phyloP scores from a whole-genome alignment of 2,797 vertebrate species.

The Thalassophryne amazonica region DNA sequence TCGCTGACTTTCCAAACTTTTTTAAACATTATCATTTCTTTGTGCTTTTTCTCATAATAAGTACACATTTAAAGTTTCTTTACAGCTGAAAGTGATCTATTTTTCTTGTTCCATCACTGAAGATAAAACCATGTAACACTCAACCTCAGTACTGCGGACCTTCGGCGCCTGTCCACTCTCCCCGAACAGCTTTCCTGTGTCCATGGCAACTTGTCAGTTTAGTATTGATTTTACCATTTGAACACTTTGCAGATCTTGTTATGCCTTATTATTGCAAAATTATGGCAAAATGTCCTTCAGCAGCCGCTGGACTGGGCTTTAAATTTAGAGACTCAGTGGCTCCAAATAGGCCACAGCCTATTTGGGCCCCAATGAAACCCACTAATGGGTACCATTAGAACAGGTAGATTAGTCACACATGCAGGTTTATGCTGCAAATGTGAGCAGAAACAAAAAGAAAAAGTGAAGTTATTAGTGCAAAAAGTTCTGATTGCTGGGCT shows the following conservation, averaged over 20 bases:
- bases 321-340: slow-evolving; percentile 17
- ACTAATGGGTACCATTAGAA: slow-evolving; percentile 64
- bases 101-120: slow-evolving; percentile 29
- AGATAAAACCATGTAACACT: slow-evolving; percentile 27
- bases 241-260: slow-evolving; percentile 71
- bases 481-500: neutral
- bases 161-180: slow-evolving; percentile 30
- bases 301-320: slow-evolving; percentile 45
- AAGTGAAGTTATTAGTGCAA: neutral
- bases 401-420: slow-evolving; percentile 50
- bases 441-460: neutral
- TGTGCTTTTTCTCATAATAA: neutral
- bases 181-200: slow-evolving; percentile 34
- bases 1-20: too few relatives aligned
- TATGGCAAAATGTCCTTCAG: slow-evolving; percentile 54
- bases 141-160: slow-evolving; percentile 25
- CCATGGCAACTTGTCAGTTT: slow-evolving; percentile 69
- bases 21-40: neutral
- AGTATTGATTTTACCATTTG: slow-evolving; percentile 69
- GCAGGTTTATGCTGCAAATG: neutral
- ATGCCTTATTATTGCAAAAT: slow-evolving; percentile 56
- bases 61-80: neutral
- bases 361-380: slow-evolving; percentile 49
- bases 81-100: neutral
- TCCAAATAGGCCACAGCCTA: slow-evolving; percentile 50